phyloP scores from a whole-genome alignment of 2,113 vertebrate species.

The Lasiurus cinereus region DNA sequence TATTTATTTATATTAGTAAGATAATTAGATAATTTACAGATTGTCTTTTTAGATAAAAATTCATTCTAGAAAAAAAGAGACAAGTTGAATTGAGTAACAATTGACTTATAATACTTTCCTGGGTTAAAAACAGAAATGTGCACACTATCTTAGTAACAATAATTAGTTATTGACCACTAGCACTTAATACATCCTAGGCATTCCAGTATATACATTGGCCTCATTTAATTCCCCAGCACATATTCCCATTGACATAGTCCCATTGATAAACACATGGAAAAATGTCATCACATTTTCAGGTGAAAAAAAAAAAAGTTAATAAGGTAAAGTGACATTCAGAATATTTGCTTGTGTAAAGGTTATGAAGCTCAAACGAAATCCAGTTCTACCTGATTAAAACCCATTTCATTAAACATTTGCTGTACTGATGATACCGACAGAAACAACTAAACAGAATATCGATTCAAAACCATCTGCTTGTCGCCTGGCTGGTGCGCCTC shows the following conservation, averaged over 20 bases:
- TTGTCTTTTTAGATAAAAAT: background rate
- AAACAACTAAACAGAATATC: background rate
- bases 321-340: background rate
- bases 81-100: background rate
- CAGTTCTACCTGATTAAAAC: background rate
- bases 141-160: background rate
- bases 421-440: background rate
- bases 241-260: background rate
- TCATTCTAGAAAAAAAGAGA: slow-evolving; percentile 33
- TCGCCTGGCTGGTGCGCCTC: no score
- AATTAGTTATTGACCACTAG: background rate
- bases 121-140: background rate
- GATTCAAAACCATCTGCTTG: background rate
- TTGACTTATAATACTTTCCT: slow-evolving; percentile 36
- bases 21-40: slow-evolving; percentile 42
- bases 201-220: background rate
- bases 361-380: background rate
- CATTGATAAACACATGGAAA: background rate
- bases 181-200: background rate
- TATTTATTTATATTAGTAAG: slow-evolving; percentile 72
- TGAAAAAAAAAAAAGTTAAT: background rate
- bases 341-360: background rate
- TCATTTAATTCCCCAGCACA: background rate
- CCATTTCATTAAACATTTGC: background rate
- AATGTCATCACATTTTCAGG: background rate